Evolutionary conservation across 2,888 invertebrate species (phyloP).

Genomic region (Nemurella pictetii): DNA sequence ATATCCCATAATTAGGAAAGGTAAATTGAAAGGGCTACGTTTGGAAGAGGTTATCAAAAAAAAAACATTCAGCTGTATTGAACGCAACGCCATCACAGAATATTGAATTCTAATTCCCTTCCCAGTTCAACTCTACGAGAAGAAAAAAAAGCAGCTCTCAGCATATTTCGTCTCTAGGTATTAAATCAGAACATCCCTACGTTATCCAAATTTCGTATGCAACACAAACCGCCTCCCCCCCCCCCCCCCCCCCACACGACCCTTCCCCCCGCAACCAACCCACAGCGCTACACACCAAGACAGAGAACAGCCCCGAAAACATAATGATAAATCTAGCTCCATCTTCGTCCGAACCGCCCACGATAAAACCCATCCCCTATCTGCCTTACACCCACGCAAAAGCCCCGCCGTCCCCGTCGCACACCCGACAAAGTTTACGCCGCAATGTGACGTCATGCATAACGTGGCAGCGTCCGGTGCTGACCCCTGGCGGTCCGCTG

Average conservation of each 20-base stretch:
- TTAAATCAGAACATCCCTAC: neutral
- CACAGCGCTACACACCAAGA: constrained; percentile 4
- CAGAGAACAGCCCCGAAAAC: neutral
- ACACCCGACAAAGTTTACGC: neutral
- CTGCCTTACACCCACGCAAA: neutral
- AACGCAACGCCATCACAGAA: no score
- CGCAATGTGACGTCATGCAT: neutral
- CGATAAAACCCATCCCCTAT: neutral
- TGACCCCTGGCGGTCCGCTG: neutral
- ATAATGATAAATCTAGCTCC: neutral
- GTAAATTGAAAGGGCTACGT: no score
- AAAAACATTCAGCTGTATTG: no score
- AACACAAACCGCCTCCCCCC: neutral
- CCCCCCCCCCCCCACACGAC: neutral
- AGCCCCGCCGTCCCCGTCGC: neutral
- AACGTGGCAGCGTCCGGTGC: neutral
- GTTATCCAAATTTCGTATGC: neutral
- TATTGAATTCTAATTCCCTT: no score
- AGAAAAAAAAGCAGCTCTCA: no score
- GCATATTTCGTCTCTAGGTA: no score
- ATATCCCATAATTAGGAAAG: no score
- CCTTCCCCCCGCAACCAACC: neutral
- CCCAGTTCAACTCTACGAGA: no score
- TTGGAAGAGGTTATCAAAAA: no score
- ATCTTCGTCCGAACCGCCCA: neutral